phyloP scores from a whole-genome alignment of 2,888 invertebrate genomes.

The Polydesmus complanatus region DNA sequence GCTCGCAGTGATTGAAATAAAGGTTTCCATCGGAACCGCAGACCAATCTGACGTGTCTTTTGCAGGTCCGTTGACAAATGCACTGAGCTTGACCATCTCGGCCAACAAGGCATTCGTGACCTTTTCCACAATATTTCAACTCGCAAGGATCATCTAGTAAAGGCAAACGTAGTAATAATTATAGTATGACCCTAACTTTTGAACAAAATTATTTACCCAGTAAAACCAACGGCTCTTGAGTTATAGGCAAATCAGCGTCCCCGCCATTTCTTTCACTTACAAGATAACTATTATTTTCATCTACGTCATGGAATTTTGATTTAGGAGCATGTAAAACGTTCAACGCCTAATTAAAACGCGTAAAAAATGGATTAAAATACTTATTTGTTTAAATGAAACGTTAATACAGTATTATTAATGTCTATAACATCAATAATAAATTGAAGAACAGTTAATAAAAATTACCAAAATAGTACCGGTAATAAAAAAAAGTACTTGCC shows the following conservation, averaged over 20 bases:
- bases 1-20: conserved; percentile 52
- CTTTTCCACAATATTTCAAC: conserved; percentile 48
- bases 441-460: no score
- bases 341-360: not conserved
- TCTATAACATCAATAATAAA: no score
- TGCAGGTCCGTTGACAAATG: conserved; percentile 44
- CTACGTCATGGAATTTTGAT: not conserved
- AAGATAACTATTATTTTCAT: no score
- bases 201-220: not conserved
- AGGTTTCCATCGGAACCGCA: conserved; percentile 53
- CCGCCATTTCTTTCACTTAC: not conserved
- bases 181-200: no score
- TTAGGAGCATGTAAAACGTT: not conserved
- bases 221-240: not conserved
- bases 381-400: no score
- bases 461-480: no score
- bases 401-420: no score
- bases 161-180: conserved; percentile 17
- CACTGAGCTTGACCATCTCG: conserved; percentile 41
- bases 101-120: conserved; percentile 44
- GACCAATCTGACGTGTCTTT: conserved; percentile 42
- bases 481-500: no score
- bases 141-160: conserved; percentile 45
- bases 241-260: not conserved
- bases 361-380: no score